Conservation (phyloP, 2,888 invertebrate genomes). For the Tanypteryx hageni region DNA sequence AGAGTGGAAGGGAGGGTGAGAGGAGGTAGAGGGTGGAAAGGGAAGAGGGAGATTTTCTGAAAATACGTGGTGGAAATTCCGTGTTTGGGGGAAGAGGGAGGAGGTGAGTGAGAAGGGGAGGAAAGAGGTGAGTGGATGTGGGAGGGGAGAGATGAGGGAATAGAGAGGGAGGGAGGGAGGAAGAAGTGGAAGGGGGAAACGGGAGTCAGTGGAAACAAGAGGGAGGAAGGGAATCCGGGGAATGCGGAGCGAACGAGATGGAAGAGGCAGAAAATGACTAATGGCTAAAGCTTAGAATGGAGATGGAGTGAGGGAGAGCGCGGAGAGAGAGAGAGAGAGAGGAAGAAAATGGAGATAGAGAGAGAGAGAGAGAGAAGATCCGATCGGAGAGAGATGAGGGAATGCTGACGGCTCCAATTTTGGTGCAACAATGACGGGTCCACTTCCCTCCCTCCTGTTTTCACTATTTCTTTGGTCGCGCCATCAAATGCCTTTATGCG, state of each 20-base stretch:
- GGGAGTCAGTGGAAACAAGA: not conserved
- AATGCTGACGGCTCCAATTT: constrained; percentile 43
- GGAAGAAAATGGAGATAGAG: too few relatives aligned
- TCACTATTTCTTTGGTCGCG: not conserved
- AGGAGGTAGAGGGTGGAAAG: not conserved
- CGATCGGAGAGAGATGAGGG: constrained; percentile 11
- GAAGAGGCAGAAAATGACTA: constrained; percentile 58
- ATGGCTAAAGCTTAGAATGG: constrained; percentile 51
- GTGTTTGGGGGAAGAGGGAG: not conserved
- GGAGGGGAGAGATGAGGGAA: not conserved
- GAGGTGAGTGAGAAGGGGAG: not conserved
- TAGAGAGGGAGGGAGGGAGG: not conserved
- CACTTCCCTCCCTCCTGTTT: not conserved
- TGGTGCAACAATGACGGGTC: constrained; percentile 26
- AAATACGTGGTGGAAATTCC: not conserved
- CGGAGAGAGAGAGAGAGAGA: not conserved
- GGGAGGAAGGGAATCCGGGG: constrained; percentile 17
- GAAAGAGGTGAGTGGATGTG: not conserved
- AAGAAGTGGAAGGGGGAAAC: not conserved
- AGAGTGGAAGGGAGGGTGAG: too few relatives aligned
- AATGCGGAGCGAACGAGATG: constrained; percentile 49
- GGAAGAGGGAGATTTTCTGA: not conserved
- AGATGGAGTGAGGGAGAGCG: not conserved
- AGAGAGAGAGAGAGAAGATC: not conserved
- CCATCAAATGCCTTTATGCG: constrained; percentile 19